These are phyloP conservation scores for Leptinotarsa tumamoca DNA, from an alignment of 2,888 invertebrate species.

Conservation along the genomic window DNA sequence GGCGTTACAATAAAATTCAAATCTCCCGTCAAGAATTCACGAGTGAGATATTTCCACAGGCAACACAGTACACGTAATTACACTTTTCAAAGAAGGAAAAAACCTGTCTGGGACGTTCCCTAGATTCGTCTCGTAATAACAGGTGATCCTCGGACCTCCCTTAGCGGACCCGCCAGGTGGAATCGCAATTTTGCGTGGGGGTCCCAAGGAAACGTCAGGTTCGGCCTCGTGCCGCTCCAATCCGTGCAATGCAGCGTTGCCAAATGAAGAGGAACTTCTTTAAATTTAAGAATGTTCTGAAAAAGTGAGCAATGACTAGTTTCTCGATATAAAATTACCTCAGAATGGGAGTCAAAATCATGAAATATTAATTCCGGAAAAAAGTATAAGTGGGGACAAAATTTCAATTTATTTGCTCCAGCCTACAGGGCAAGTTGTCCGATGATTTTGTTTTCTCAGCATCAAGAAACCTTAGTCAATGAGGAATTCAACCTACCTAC, in stretches of 20 bases:
- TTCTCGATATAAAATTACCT: too few species aligned
- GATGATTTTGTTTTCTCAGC: too few species aligned
- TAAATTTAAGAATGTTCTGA: too few species aligned
- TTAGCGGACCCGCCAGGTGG: conserved; percentile 37
- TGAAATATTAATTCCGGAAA: too few species aligned
- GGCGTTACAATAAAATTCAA: neutral
- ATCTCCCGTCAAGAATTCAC: neutral
- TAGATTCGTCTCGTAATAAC: neutral
- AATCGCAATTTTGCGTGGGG: conserved; percentile 36
- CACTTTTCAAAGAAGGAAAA: neutral
- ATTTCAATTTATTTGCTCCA: too few species aligned
- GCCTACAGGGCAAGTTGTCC: too few species aligned
- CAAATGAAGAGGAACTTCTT: too few species aligned
- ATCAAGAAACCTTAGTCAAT: too few species aligned
- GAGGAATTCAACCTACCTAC: too few species aligned
- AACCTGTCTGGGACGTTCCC: neutral
- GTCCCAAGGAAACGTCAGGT: conserved; percentile 37
- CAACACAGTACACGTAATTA: neutral
- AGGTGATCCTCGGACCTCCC: conserved; percentile 32
- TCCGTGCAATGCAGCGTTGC: conserved; percentile 30
- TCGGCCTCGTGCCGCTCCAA: conserved; percentile 43
- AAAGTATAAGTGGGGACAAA: too few species aligned
- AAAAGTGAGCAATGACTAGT: too few species aligned
- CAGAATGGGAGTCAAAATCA: too few species aligned
- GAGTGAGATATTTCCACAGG: conserved; percentile 3